Evolutionary conservation across 1,140 invertebrate genomes (phyloP).

Genomic region (Fopius arisanus): DNA sequence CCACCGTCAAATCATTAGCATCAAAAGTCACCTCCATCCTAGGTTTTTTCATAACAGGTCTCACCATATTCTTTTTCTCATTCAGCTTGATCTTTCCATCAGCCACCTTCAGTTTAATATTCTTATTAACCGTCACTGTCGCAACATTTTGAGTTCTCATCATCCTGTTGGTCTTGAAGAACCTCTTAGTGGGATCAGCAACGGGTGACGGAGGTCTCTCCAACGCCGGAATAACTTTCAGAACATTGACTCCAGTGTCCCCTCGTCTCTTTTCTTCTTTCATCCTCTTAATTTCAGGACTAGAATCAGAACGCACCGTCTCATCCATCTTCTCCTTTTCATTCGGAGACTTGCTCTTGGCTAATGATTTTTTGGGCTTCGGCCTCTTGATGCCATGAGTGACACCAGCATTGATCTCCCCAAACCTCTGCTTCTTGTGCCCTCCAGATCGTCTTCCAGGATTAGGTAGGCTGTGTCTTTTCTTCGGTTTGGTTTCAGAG

Average conservation of each 20-base stretch:
- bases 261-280: background rate
- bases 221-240: background rate
- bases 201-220: constrained; percentile 17
- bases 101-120: constrained; percentile 40
- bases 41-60: constrained; percentile 30
- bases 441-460: constrained; percentile 14
- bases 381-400: constrained; percentile 54
- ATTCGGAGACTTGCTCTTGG: constrained; percentile 25
- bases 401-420: constrained; percentile 57
- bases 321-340: background rate
- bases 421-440: constrained; percentile 37
- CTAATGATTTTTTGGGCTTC: constrained; percentile 31
- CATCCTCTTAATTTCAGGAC: background rate
- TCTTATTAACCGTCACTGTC: constrained; percentile 49
- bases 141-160: constrained; percentile 33
- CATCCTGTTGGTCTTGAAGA: constrained; percentile 52
- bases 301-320: background rate
- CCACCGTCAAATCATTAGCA: constrained; percentile 50
- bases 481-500: constrained; percentile 30
- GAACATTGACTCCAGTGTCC: background rate
- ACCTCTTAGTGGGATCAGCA: constrained; percentile 43
- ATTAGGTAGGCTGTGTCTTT: constrained; percentile 41
- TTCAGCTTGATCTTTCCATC: constrained; percentile 29
- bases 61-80: constrained; percentile 29
- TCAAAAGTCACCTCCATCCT: constrained; percentile 40